Conservation (phyloP, 2,888 invertebrate species). For the Folsomia candida region DNA sequence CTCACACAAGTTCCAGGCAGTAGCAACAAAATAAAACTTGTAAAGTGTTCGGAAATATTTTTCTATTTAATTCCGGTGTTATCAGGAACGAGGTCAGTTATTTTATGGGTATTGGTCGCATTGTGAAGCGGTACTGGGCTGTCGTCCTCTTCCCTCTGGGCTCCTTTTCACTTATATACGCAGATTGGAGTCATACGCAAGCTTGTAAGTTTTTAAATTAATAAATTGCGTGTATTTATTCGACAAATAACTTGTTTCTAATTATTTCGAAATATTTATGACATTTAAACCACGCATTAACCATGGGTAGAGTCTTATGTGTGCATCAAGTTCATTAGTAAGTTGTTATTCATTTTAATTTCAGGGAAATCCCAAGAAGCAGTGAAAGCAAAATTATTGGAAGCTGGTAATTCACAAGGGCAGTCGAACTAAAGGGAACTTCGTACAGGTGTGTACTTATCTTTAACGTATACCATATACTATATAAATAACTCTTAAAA, state of each 20-base stretch:
- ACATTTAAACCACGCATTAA: too few species aligned
- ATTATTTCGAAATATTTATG: not conserved
- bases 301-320: too few species aligned
- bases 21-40: too few species aligned
- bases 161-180: constrained; percentile 62
- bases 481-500: too few species aligned
- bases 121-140: constrained; percentile 62
- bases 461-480: too few species aligned
- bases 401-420: not conserved
- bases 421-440: too few species aligned
- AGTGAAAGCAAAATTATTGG: constrained; percentile 7
- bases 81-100: not conserved
- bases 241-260: not conserved
- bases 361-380: constrained; percentile 33
- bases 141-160: constrained; percentile 68
- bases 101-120: constrained; percentile 6
- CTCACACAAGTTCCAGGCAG: too few species aligned
- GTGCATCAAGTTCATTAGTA: too few species aligned
- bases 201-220: constrained; percentile 62
- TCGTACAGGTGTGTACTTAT: too few species aligned
- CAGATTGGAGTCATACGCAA: constrained; percentile 71
- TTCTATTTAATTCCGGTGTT: too few species aligned
- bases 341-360: too few species aligned
- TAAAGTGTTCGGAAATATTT: too few species aligned
- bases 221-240: not conserved